These are phyloP conservation scores for Buphagus erythrorhynchus DNA, from an alignment of 2,797 vertebrate genomes.

Conservation along the genomic window DNA sequence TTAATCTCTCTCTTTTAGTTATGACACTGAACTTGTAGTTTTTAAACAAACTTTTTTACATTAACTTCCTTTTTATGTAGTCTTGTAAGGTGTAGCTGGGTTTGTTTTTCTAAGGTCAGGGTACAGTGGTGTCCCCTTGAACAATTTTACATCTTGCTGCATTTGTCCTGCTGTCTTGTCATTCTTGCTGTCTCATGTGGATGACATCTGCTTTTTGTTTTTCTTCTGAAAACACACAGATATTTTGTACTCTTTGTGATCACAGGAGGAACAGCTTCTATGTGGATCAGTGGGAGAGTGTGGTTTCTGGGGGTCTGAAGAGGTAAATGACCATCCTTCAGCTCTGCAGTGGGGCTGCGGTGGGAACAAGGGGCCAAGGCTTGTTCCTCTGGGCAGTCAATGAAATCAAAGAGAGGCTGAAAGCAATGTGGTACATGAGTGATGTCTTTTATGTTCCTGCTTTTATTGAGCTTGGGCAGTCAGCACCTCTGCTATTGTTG, in stretches of 20 bases:
- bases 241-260: neutral
- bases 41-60: neutral
- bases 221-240: neutral
- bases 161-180: neutral
- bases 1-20: neutral
- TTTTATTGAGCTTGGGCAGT: neutral
- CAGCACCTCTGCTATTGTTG: neutral
- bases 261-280: neutral
- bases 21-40: neutral
- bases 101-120: neutral
- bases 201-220: slow-evolving; percentile 17
- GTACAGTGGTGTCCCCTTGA: neutral
- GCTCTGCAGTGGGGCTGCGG: neutral
- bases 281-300: neutral
- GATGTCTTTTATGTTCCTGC: neutral
- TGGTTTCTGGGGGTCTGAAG: neutral
- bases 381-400: neutral
- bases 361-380: neutral
- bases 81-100: neutral
- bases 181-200: neutral
- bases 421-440: neutral
- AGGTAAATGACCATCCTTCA: neutral
- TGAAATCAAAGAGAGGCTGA: neutral
- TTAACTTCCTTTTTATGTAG: neutral
- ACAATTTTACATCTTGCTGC: neutral